phyloP scores from a whole-genome alignment of 2,888 invertebrate species.

The Nephrotoma flavescens region DNA sequence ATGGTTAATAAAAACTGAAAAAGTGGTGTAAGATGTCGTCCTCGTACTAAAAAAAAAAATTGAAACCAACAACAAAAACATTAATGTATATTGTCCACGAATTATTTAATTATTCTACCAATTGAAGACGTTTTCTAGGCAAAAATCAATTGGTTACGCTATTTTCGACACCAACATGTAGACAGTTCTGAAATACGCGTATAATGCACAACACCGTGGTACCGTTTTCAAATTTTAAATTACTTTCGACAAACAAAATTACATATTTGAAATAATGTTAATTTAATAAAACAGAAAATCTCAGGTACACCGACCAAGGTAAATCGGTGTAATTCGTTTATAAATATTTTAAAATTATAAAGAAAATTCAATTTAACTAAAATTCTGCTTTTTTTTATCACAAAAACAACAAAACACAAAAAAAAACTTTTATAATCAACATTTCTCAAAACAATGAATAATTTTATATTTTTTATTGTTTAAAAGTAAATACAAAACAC shows the following conservation, averaged over 20 bases:
- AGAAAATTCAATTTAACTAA: background rate
- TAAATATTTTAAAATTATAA: background rate
- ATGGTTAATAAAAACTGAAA: too few relatives aligned
- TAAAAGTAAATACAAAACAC: background rate
- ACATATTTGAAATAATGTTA: background rate
- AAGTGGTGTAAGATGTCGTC: too few relatives aligned
- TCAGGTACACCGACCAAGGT: background rate
- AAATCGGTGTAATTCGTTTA: background rate
- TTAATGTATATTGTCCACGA: too few relatives aligned
- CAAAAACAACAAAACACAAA: background rate
- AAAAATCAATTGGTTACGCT: too few relatives aligned
- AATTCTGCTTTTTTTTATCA: background rate
- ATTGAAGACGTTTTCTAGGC: too few relatives aligned
- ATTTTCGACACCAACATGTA: too few relatives aligned
- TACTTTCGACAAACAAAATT: background rate
- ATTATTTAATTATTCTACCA: too few relatives aligned
- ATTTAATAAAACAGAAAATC: background rate
- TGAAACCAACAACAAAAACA: too few relatives aligned
- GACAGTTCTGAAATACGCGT: too few relatives aligned
- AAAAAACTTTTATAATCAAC: background rate
- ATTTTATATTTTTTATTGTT: background rate
- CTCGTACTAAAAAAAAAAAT: too few relatives aligned
- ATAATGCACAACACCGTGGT: too few relatives aligned
- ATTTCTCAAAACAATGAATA: background rate
- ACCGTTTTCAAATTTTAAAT: background rate